Percentiles rank a stretch among this genome's conserved stretches.
These are phyloP conservation scores for Marmota monax DNA, from an alignment of 2,113 vertebrate genomes.

Conservation along the genomic window DNA sequence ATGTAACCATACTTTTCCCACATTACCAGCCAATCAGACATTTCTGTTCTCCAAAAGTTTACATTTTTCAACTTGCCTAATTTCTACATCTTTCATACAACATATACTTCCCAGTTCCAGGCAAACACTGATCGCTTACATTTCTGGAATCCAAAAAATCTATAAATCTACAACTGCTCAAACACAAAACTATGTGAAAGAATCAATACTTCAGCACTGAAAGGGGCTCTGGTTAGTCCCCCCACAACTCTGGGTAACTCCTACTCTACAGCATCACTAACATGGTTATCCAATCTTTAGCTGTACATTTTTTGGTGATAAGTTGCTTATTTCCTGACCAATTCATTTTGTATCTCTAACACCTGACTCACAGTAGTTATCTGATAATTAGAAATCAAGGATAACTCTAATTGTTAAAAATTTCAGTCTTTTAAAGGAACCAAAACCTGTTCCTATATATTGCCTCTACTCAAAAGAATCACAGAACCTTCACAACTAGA, in stretches of 20 bases:
- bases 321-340: constrained; percentile 15
- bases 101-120: not conserved
- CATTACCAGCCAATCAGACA: not conserved
- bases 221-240: not conserved
- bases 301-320: not conserved
- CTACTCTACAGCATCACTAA: not conserved
- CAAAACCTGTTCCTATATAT: not conserved
- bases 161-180: not conserved
- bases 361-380: not conserved
- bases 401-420: not conserved
- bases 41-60: not conserved
- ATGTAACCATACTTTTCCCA: not conserved
- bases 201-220: not conserved
- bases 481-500: not conserved
- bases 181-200: not conserved
- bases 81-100: not conserved
- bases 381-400: not conserved
- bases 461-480: constrained; percentile 35
- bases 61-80: constrained; percentile 20
- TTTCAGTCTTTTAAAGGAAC: not conserved
- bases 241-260: not conserved
- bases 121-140: not conserved
- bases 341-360: not conserved
- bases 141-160: not conserved
- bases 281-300: not conserved